Base-by-base conservation (phyloP, 2,888 invertebrate genomes). In the Eilema depressum region DNA sequence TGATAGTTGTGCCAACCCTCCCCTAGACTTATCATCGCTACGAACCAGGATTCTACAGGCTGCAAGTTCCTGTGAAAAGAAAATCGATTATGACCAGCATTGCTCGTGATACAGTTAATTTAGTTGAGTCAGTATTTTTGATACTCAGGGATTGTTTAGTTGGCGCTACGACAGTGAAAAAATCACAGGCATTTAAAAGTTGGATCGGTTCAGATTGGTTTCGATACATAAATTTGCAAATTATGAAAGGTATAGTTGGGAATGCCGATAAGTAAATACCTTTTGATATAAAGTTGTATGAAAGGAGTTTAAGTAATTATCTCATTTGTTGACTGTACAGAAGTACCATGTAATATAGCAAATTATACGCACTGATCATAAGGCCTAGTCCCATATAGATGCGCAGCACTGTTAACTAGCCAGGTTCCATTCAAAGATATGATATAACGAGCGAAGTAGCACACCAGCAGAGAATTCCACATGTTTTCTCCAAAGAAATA, bases 1-100 rank as follows among this genome's bases (percentile, higher is more conserved):
- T 98, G 98, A 91, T 98, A 99, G 92, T 99, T 98, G 93, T 99
- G 98, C 97, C 98, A 99, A 1, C 99, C 98, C 90, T 98, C 98
- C 0, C 98, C 98, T 71, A 97, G 92, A 3, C 97, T 96, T 66
- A 97, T 85, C 0, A 97, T 86, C 0, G 98, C 96, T 0, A 98
- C 98, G 26, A 96, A 94, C 84, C 96, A 96, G 75, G 97, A 98
- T 88, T 98, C 97, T 0, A 97, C 96, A 0, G 98, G 98, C 85
- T 97, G 97, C 70, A 98, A 96, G 86, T 96, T 96, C 84, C 98
- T 97, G 86, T 26, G 56, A 11, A 85, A 86, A 73, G 68, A 64
- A 74, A 28, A 53, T 53, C 17, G 20, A 57, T 25, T 1, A 57
- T 57, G 23, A 57, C 14, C 10, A 23, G 12, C 12, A 57, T 25